A percentile compares a stretch with the other conserved stretches of the same genome.
phyloP scores from a whole-genome alignment of 2,113 vertebrate species.

The Merops nubicus region DNA sequence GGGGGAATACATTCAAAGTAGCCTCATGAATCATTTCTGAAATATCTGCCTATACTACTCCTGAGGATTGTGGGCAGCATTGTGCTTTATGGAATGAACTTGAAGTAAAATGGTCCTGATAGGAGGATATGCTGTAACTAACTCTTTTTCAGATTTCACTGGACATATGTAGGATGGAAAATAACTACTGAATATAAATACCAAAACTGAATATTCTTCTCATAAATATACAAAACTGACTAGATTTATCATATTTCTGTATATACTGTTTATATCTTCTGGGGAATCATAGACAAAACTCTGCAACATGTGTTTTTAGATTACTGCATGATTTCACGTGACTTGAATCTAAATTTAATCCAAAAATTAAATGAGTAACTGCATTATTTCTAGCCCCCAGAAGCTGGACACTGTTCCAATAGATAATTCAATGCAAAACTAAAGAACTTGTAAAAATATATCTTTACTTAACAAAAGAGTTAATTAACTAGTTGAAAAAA shows the following conservation, averaged over 20 bases:
- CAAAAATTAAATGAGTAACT: constrained; percentile 25
- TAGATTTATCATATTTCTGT: neutral
- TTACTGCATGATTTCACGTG: constrained; percentile 40
- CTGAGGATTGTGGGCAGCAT: neutral
- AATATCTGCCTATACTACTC: neutral
- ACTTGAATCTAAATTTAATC: constrained; percentile 35
- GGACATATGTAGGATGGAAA: neutral
- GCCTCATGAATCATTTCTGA: neutral
- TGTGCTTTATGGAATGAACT: neutral
- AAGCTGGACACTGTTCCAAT: neutral
- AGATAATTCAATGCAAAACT: neutral
- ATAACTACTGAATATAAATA: neutral
- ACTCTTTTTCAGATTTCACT: neutral
- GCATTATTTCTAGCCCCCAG: neutral
- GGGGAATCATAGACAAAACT: neutral
- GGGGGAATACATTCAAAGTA: neutral
- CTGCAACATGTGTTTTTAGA: constrained; percentile 22
- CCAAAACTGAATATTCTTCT: neutral
- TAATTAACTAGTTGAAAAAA: neutral
- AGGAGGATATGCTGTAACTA: neutral
- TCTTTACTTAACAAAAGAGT: neutral
- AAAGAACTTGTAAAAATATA: neutral
- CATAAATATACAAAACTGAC: neutral
- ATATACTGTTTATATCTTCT: neutral
- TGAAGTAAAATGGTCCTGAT: neutral